Conservation (phyloP, 2,888 invertebrate species). For the Tetramorium bicarinatum region DNA sequence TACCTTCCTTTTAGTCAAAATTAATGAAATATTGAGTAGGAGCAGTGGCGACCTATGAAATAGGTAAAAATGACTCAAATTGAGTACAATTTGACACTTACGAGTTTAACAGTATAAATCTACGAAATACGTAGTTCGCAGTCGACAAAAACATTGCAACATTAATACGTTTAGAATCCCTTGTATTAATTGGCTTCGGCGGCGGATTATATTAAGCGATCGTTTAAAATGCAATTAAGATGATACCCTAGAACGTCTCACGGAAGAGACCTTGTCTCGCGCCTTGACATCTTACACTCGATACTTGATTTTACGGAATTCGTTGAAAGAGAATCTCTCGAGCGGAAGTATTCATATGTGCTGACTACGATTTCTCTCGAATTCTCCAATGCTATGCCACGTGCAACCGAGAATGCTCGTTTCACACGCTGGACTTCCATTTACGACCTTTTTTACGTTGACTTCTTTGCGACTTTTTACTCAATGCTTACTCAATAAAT, state of each 20-base stretch:
- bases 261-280: neutral
- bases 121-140: neutral
- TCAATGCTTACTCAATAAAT: neutral
- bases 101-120: too few relatives aligned
- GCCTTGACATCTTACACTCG: neutral
- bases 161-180: neutral
- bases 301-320: neutral
- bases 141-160: neutral
- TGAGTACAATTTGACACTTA: too few relatives aligned
- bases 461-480: neutral
- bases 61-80: too few relatives aligned
- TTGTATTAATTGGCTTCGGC: neutral
- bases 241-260: neutral
- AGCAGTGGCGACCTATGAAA: too few relatives aligned
- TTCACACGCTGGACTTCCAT: constrained; percentile 12
- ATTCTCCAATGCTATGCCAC: neutral
- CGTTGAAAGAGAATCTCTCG: constrained; percentile 26
- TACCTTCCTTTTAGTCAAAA: too few relatives aligned
- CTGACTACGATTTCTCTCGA: constrained; percentile 44
- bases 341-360: constrained; percentile 28
- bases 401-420: constrained; percentile 28
- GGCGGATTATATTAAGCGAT: neutral
- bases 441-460: neutral
- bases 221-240: constrained; percentile 17
- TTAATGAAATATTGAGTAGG: too few relatives aligned